Evolutionary conservation across 1,140 invertebrate species (phyloP), one percentile per base, ranked within the genome.

Genomic region (Pogonus chalceus): DNA sequence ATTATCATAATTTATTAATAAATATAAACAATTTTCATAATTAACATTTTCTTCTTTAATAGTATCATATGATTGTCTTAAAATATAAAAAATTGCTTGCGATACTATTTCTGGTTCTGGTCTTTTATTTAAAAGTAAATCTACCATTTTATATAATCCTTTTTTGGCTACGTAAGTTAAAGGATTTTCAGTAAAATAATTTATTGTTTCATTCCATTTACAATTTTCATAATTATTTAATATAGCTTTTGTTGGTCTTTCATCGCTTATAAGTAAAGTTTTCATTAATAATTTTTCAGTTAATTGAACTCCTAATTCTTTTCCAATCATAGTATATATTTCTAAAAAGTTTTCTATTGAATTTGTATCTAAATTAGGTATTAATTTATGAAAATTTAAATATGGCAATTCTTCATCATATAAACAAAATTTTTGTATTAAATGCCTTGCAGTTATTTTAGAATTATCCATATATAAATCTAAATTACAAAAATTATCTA

Each of bases 121-220:
- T 3, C 69, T 65, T 48, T 76, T 70, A n/a, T 75, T 68, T 12
- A 82, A 60, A 21, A 86, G 72, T 49, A 75, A 60, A 62, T 79
- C 68, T 9, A 87, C 64, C 20, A 86, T 82, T 60, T 76, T 72
- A 60, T 70, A 67, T 60, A 78, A 80, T 23, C 84, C 84, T 62
- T 77, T 74, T 52, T 73, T 70, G 43, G 76, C 75, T 31, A 83
- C 72, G 54, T 79, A 78, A 49, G 84, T 65, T 55, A 77, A 74
- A 54, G 71, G 67, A 21, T 55, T 46, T n/a, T n/a, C n/a, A n/a
- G n/a, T n/a, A n/a, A n/a, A n/a, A n/a, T n/a, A n/a, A n/a, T n/a
- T n/a, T n/a, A n/a, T n/a, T n/a, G n/a, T n/a, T n/a, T n/a, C n/a
- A n/a, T n/a, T n/a, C n/a, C n/a, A n/a, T n/a, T n/a, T n/a, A n/a